Evolutionary conservation across 2,888 invertebrate species (phyloP).

Genomic region (Trypoxylon attenuatum): DNA sequence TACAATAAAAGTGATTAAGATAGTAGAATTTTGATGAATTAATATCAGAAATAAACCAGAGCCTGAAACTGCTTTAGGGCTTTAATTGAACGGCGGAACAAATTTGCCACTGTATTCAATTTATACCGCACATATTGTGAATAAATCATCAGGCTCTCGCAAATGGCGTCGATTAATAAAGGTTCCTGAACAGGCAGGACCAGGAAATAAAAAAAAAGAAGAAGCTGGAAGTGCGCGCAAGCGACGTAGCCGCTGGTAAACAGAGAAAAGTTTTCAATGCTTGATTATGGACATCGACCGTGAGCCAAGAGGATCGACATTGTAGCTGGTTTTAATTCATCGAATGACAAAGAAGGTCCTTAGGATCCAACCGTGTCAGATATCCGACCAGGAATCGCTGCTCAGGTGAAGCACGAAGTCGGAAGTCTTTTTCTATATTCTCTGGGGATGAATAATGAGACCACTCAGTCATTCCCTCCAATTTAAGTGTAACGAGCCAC

Average conservation of each 20-base stretch:
- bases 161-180: too few species aligned
- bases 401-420: constrained; percentile 44
- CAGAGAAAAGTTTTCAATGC: constrained; percentile 34
- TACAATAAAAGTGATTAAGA: too few species aligned
- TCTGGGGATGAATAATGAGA: constrained; percentile 73
- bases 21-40: too few species aligned
- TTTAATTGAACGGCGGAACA: too few species aligned
- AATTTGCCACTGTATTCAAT: too few species aligned
- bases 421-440: constrained; percentile 69
- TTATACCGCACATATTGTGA: too few species aligned
- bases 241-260: constrained; percentile 1
- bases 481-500: constrained; percentile 75
- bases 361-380: constrained; percentile 41
- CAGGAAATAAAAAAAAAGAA: neutral
- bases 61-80: too few species aligned
- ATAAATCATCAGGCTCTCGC: too few species aligned
- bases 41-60: too few species aligned
- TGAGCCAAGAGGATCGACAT: constrained; percentile 19
- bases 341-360: constrained; percentile 30
- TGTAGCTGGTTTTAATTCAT: constrained; percentile 49
- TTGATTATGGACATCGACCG: constrained; percentile 35
- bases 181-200: neutral
- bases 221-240: neutral
- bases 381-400: constrained; percentile 45
- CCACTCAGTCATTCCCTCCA: constrained; percentile 74